Percentiles rank a stretch among this genome's conserved stretches.
Evolutionary conservation across 2,113 vertebrate species (phyloP).

Genomic region (Esox niger): DNA sequence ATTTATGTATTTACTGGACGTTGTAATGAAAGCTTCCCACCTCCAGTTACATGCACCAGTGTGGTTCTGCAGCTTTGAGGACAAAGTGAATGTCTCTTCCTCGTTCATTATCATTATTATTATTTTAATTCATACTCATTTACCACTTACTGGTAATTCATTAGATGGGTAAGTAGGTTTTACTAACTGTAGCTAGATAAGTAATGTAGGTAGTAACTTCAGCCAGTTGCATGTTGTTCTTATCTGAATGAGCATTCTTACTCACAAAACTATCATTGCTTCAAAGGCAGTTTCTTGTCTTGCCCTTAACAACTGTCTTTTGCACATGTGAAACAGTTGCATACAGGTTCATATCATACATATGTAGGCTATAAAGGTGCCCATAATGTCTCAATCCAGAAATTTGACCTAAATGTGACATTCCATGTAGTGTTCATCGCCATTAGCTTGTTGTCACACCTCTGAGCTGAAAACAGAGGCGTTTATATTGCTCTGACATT

Average conservation of each 20-base stretch:
- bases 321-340: constrained; percentile 39
- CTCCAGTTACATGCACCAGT: constrained; percentile 27
- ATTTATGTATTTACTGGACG: constrained; percentile 44
- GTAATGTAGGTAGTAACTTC: constrained; percentile 40
- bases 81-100: constrained; percentile 70
- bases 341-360: too few relatives aligned
- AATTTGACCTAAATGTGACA: constrained; percentile 38
- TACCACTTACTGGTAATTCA: constrained; percentile 20
- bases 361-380: constrained; percentile 37
- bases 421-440: constrained; percentile 54
- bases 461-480: constrained; percentile 21
- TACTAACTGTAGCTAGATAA: constrained; percentile 53
- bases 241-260: constrained; percentile 55
- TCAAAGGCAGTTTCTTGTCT: constrained; percentile 55
- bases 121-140: too few relatives aligned
- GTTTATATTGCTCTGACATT: constrained; percentile 34
- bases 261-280: constrained; percentile 61
- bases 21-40: constrained; percentile 53
- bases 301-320: constrained; percentile 48
- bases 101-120: constrained; percentile 46
- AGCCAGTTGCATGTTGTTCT: constrained; percentile 64
- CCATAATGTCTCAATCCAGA: constrained; percentile 30
- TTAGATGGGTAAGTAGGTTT: constrained; percentile 51
- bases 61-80: constrained; percentile 67
- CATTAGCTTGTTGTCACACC: constrained; percentile 31